phyloP scores from a whole-genome alignment of 2,797 vertebrate species.

The Cyclopterus lumpus region DNA sequence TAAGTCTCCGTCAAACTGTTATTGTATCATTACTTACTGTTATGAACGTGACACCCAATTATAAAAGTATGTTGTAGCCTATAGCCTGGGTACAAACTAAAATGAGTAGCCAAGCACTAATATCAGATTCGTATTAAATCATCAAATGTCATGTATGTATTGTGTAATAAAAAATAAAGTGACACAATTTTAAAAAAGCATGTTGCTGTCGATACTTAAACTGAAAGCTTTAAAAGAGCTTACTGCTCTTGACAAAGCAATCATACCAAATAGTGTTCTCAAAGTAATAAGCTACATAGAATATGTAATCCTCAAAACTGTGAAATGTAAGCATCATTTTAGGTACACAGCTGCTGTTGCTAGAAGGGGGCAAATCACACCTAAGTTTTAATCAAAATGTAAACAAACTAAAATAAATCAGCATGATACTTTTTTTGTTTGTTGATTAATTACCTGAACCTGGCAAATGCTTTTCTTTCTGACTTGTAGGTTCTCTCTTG shows the following conservation, averaged over 20 bases:
- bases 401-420: too few species aligned
- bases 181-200: not conserved
- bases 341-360: not conserved
- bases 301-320: too few species aligned
- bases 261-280: not conserved
- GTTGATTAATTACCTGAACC: not conserved
- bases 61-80: not conserved
- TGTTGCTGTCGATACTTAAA: not conserved
- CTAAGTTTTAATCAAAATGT: not conserved
- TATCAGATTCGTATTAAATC: not conserved
- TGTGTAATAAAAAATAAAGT: not conserved
- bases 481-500: slow-evolving; percentile 85
- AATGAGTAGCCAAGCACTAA: not conserved
- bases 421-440: not conserved
- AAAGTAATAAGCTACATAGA: not conserved
- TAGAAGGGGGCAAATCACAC: not conserved
- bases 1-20: not conserved
- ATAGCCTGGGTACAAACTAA: not conserved
- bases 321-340: too few species aligned
- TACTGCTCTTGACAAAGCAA: not conserved
- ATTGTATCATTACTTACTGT: not conserved
- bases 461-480: not conserved
- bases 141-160: not conserved
- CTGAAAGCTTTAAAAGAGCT: not conserved
- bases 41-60: not conserved